Percentiles rank a stretch among this genome's conserved stretches.
phyloP scores from a whole-genome alignment of 2,797 vertebrate genomes.

The Melanotaenia boesemani region DNA sequence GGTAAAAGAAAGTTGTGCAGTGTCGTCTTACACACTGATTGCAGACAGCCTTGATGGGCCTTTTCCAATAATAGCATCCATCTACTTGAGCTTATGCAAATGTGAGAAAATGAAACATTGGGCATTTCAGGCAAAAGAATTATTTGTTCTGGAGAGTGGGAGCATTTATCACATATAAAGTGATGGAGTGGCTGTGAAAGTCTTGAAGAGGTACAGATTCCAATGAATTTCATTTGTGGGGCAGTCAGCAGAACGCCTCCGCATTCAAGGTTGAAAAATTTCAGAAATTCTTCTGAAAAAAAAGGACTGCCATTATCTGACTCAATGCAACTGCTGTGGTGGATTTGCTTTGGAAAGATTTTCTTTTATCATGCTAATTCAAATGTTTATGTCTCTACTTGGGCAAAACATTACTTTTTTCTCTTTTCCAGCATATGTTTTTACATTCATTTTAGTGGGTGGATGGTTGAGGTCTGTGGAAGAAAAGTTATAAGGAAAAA shows the following conservation, averaged over 20 bases:
- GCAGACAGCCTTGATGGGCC: constrained; percentile 41
- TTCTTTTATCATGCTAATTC: constrained; percentile 60
- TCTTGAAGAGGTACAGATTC: constrained; percentile 67
- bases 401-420: constrained; percentile 26
- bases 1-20: constrained; percentile 37
- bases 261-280: constrained; percentile 27
- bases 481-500: constrained; percentile 26
- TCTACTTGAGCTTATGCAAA: constrained; percentile 74
- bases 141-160: constrained; percentile 61
- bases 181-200: constrained; percentile 69
- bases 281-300: constrained; percentile 23
- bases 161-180: constrained; percentile 68
- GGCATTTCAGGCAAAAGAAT: constrained; percentile 65
- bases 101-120: constrained; percentile 64
- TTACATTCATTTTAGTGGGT: constrained; percentile 21
- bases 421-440: constrained; percentile 7
- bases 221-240: constrained; percentile 74
- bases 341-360: constrained; percentile 53
- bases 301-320: constrained; percentile 7
- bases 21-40: constrained; percentile 26
- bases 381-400: constrained; percentile 51
- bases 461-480: constrained; percentile 17
- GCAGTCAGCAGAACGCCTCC: constrained; percentile 60
- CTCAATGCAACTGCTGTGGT: constrained; percentile 52
- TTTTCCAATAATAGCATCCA: constrained; percentile 59